Base-by-base conservation (phyloP, 2,888 invertebrate genomes). In the Tetanocera ferruginea region DNA sequence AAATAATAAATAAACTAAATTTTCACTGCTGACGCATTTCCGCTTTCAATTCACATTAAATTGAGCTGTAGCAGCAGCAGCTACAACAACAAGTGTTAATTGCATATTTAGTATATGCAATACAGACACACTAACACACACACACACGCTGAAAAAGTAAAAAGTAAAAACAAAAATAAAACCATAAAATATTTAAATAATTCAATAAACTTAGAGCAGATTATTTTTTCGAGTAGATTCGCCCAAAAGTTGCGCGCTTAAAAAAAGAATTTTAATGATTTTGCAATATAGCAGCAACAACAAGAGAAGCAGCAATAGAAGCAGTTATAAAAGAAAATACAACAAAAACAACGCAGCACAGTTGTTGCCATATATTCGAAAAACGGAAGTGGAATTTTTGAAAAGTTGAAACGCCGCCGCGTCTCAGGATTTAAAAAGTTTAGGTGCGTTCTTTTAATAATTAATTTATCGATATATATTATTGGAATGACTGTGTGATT, bases 381-480 rank as follows among this genome's bases (percentile, higher is more conserved):
- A 62, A 28, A 62, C 62, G 8, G 62, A 17, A 62, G 28, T 52
- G 25, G 28, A 25, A 51, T 3, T 23, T 23, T n/a, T 17, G 37
- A 62, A 76, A 11, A 5, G 83, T 81, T 80, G 78, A 81, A 78
- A 78, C 79, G 80, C 77, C 77, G 78, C 67, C 19, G 76, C 71
- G 80, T 79, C 77, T 79, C 84, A 86, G 87, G 87, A 87, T 87
- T 87, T 84, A 82, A 85, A 82, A 84, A 85, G 83, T 83, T 84
- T 86, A 83, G 88, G 87, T 87, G 84, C 80, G 87, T 87, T 60
- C 43, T 19, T 5, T 6, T 4, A 62, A 62, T 37, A 8, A 37
- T 8, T 37, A 8, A 37, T 1, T 6, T 37, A n/a, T n/a, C n/a
- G n/a, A n/a, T n/a, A n/a, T n/a, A n/a, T n/a, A n/a, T n/a, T n/a